phyloP scores from a whole-genome alignment of 2,888 invertebrate genomes.

The Argynnis bischoffii region DNA sequence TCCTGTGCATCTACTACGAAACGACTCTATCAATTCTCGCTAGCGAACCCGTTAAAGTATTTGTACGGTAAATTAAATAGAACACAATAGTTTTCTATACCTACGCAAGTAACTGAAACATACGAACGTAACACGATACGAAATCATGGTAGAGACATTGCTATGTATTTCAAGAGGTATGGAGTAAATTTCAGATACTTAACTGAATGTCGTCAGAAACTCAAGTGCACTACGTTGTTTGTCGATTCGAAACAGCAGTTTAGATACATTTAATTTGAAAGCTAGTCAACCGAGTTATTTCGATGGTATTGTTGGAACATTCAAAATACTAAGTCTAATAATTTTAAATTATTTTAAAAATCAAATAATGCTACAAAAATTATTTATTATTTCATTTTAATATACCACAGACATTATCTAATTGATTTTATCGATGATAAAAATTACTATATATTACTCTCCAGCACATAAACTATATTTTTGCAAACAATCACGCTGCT shows the following conservation, averaged over 20 bases:
- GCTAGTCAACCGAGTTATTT: conserved; percentile 7
- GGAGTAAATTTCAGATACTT: conserved; percentile 45
- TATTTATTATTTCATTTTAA: too few relatives aligned
- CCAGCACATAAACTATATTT: too few relatives aligned
- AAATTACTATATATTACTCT: too few relatives aligned
- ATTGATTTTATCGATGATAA: too few relatives aligned
- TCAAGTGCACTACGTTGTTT: conserved; percentile 30
- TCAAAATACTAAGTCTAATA: too few relatives aligned
- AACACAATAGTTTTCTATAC: too few relatives aligned
- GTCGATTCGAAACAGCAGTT: conserved; percentile 22
- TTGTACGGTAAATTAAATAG: too few relatives aligned
- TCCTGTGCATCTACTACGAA: conserved; percentile 42
- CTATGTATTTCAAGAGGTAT: conserved; percentile 59
- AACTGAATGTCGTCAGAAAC: conserved; percentile 31
- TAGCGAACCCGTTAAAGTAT: conserved; percentile 4
- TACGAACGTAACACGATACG: neutral
- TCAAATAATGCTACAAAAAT: too few relatives aligned
- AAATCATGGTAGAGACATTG: neutral
- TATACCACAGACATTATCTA: too few relatives aligned
- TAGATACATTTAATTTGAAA: conserved; percentile 29
- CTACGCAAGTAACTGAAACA: neutral
- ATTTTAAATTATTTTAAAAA: too few relatives aligned
- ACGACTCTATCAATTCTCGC: neutral
- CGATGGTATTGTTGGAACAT: too few relatives aligned
- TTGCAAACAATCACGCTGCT: too few relatives aligned